Evolutionary conservation across 2,113 vertebrate species (phyloP), one percentile per base, ranked within the genome.

Genomic region (Chaetura pelagica): DNA sequence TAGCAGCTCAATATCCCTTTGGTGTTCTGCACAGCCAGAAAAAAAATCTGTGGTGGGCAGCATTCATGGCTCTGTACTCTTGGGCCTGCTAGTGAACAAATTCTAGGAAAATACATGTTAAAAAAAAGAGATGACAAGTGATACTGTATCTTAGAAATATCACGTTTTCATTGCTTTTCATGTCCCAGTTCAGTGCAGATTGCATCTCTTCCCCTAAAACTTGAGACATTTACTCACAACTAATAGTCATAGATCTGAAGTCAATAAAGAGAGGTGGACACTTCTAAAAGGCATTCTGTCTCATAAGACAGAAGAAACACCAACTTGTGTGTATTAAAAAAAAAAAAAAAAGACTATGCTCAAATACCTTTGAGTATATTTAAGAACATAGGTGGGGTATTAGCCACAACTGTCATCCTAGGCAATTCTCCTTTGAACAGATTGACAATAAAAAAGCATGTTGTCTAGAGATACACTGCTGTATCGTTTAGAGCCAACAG

Each of bases 391-490:
- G 16, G 9, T 63, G 19, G 9, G 7, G 3, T 49, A 49, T 54
- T 59, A 88, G 9, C 21, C 18, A 80, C 57, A 58, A 12, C 3
- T 34, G 16, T 42, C 68, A n/a, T 42, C 11, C 44, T 27, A 30
- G 2, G 6, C 17, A 76, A 38, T 23, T 92, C 22, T 88, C 10
- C 38, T 74, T 72, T 40, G n/a, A 84, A 46, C 12, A 75, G 57
- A 21, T 17, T 54, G 19, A 49, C n/a, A 81, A 35, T 1, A 46
- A 26, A 57, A 68, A 16, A 7, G 2, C 3, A 2, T 3, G 3
- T 24, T 69, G n/a, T 44, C 20, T 71, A 5, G 1, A 51, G 15
- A 3, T 34, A 16, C 30, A 54, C 22, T 18, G 9, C 34, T 67
- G 57, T 59, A 6, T 38, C 52, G 26, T 7, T 55, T 29, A 14